Evolutionary conservation across 2,113 vertebrate genomes (phyloP).

Genomic region (Oceanites oceanicus): DNA sequence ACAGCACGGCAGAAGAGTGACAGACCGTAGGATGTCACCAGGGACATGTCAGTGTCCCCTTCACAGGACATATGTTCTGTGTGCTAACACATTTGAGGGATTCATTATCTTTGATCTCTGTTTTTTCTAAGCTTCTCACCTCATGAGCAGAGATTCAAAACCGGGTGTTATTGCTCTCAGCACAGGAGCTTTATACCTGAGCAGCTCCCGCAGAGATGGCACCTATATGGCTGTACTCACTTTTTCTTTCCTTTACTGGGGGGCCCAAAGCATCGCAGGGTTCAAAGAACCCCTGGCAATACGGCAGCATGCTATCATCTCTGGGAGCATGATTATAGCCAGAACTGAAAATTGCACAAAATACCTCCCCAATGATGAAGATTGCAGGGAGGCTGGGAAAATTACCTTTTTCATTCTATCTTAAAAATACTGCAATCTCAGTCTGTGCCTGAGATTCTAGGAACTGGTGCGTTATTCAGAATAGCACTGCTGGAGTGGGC

Average conservation of each 20-base stretch:
- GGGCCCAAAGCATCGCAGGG: neutral
- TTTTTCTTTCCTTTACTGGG: neutral
- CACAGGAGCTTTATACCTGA: accelerated
- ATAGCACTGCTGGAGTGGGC: neutral
- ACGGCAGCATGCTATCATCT: neutral
- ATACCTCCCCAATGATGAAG: conserved; percentile 51
- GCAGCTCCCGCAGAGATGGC: neutral
- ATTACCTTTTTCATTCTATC: conserved; percentile 55
- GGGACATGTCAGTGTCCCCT: neutral
- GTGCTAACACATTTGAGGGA: neutral
- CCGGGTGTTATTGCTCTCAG: neutral
- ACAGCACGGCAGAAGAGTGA: neutral
- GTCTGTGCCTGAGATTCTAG: conserved; percentile 35
- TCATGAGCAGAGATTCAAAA: neutral
- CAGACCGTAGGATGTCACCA: accelerated
- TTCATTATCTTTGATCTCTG: neutral
- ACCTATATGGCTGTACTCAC: neutral
- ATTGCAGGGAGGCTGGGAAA: conserved; percentile 61
- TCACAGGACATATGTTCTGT: neutral
- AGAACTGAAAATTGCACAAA: conserved; percentile 54
- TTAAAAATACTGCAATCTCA: conserved; percentile 52
- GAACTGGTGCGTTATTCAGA: neutral
- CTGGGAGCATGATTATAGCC: neutral
- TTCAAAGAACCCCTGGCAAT: neutral
- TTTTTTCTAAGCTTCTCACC: neutral